Base-by-base conservation (phyloP, 2,888 invertebrate genomes). In the Pristionchus exspectatus region DNA sequence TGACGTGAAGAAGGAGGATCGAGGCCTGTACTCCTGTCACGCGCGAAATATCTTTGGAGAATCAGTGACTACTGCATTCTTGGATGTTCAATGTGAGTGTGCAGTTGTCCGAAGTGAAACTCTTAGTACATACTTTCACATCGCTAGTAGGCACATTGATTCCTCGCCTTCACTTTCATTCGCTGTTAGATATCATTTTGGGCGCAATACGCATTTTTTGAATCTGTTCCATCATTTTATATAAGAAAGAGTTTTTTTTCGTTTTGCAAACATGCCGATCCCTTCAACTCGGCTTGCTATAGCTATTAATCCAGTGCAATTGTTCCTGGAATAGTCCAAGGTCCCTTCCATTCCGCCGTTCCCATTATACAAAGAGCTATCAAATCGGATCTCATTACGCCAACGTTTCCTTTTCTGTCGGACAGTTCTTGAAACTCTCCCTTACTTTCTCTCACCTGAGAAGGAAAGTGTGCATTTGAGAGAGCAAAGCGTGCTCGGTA, bases 51-150 rank as follows among this genome's bases (percentile, higher is more conserved):
- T 91, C n/a, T 90, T 89, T 27, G 93, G 93, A 5, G 91, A 92
- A 54, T 63, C 91, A 21, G 90, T 93, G n/a, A 90, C 87, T 38
- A 86, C 87, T 14, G 95, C 94, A 30, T 94, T 91, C 89, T 91
- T 95, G 63, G 92, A 94, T 90, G 95, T 95, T 30, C 93, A 94
- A 63, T 94, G 94, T 94, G 89, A 92, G 93, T 44, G n/a, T n/a
- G n/a, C n/a, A n/a, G n/a, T n/a, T n/a, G n/a, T n/a, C n/a, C n/a
- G n/a, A n/a, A n/a, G n/a, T n/a, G n/a, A n/a, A n/a, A n/a, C n/a
- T n/a, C n/a, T n/a, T n/a, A n/a, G n/a, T n/a, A 50, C 44, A 10
- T 50, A 9, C 44, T 50, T 50, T 50, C 44, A 50, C 44, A 7
- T 12, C 44, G 44, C 44, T 50, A 50, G 44, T 50, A 50, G 44